These are phyloP conservation scores for Brachyalestes nurse DNA, from an alignment of 2,797 vertebrate genomes.

Conservation along the genomic window DNA sequence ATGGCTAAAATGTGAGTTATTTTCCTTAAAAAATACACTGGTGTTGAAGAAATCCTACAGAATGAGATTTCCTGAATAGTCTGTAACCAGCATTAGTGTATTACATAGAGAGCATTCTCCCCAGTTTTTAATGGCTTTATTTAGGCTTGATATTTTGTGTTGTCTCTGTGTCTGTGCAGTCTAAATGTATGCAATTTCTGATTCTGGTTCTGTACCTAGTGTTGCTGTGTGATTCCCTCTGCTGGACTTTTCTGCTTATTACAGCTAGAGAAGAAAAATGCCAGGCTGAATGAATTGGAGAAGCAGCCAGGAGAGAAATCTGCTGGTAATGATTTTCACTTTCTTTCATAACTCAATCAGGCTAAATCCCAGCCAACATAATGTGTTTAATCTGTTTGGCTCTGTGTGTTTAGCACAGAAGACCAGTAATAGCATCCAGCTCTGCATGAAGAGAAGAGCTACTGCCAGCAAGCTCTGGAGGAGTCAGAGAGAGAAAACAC, in stretches of 20 bases:
- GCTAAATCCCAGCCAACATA: neutral
- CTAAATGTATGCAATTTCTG: neutral
- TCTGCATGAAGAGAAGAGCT: neutral
- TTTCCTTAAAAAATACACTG: too few species aligned
- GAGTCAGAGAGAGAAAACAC: neutral
- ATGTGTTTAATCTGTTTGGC: neutral
- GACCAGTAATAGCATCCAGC: neutral
- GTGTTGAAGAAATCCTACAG: too few species aligned
- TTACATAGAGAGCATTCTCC: too few species aligned
- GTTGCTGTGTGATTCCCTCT: neutral
- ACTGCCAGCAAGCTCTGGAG: neutral
- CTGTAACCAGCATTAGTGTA: too few species aligned
- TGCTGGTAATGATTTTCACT: neutral
- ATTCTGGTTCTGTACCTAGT: neutral
- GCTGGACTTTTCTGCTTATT: neutral
- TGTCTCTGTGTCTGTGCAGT: too few species aligned
- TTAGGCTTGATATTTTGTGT: too few species aligned
- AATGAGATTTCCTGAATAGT: too few species aligned
- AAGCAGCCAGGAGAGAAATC: neutral
- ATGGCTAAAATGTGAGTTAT: too few species aligned
- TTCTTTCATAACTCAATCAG: neutral
- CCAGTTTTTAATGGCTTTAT: too few species aligned
- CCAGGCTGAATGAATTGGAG: too few species aligned
- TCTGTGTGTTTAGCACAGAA: neutral
- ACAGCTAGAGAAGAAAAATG: neutral